These are phyloP conservation scores for Aricia agestis DNA, from an alignment of 1,140 invertebrate genomes.

Conservation along the genomic window DNA sequence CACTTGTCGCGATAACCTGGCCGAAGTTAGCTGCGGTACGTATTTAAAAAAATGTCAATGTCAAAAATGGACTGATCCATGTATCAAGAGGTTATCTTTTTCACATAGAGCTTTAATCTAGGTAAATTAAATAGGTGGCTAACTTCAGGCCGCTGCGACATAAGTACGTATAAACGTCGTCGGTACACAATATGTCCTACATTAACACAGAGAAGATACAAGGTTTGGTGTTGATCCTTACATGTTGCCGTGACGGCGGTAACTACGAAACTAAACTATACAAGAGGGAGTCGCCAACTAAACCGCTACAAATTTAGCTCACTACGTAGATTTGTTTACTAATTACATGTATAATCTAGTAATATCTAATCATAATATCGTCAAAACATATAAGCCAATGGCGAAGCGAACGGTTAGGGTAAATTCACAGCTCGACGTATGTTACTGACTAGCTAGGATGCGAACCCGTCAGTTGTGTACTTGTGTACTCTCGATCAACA, in stretches of 20 bases:
- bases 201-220: conserved; percentile 29
- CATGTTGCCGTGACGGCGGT: conserved; percentile 53
- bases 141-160: background rate
- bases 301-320: conserved; percentile 1
- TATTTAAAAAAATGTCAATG: too few relatives aligned
- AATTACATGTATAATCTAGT: conserved; percentile 9
- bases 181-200: conserved; percentile 1
- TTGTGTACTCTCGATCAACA: conserved; percentile 21
- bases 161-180: background rate
- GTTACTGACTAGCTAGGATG: conserved; percentile 26
- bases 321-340: background rate
- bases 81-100: too few relatives aligned
- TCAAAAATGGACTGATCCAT: too few relatives aligned
- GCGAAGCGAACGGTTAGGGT: conserved; percentile 1
- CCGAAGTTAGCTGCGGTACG: too few relatives aligned
- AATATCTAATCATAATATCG: conserved; percentile 13
- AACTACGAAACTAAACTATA: conserved; percentile 41
- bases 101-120: background rate
- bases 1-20: too few relatives aligned
- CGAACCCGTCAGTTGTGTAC: conserved; percentile 22
- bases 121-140: background rate
- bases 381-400: conserved; percentile 26
- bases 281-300: background rate
- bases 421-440: conserved; percentile 25
- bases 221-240: conserved; percentile 65